Conservation (phyloP, 2,888 invertebrate species). For the Tipula unca region DNA sequence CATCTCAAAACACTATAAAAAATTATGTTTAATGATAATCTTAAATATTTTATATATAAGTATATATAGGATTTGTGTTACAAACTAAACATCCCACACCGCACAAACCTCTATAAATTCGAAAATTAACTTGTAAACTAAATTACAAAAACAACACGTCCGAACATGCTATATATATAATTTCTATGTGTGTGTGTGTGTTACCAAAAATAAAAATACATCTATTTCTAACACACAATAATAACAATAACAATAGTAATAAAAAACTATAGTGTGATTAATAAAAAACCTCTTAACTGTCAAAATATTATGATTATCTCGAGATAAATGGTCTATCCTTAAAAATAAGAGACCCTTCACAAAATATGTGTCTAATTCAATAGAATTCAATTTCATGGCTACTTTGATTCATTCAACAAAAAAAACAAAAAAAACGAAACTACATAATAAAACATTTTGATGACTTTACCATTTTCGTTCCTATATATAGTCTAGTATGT, state of each 20-base stretch:
- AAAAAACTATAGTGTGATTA: not conserved
- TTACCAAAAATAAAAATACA: not conserved
- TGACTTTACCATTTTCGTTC: not conserved
- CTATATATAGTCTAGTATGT: not conserved
- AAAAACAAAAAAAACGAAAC: not conserved
- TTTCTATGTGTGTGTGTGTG: not conserved
- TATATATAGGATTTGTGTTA: not conserved
- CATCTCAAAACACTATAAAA: not conserved
- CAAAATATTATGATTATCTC: conserved; percentile 18
- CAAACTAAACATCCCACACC: not conserved
- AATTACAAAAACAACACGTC: not conserved
- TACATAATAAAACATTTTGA: not conserved
- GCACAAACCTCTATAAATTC: not conserved
- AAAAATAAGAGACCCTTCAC: not conserved
- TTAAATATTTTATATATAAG: not conserved
- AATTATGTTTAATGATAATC: not conserved
- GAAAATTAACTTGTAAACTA: conserved; percentile 4
- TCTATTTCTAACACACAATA: not conserved
- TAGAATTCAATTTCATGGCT: conserved; percentile 14
- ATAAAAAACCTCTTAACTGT: conserved; percentile 15
- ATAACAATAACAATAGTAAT: not conserved
- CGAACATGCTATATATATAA: not conserved
- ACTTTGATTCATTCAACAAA: not conserved
- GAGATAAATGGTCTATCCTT: conserved; percentile 16
- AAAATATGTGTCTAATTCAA: not conserved